Evolutionary conservation across 1,140 invertebrate genomes (phyloP), one percentile per base, ranked within the genome.

Genomic region (Musca vetustissima): DNA sequence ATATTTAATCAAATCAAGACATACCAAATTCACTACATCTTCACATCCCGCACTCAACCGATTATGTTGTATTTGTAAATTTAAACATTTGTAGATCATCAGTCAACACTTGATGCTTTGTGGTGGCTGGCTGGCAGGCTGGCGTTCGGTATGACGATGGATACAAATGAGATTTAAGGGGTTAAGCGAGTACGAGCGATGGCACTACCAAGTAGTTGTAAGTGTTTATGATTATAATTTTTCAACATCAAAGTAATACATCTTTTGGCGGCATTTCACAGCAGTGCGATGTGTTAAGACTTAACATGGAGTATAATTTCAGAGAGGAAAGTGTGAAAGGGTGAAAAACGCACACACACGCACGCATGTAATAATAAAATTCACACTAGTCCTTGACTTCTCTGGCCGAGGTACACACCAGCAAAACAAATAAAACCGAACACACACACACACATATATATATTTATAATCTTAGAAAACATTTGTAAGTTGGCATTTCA

Each of bases 191-290:
- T 57, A 28, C 53, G 15, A 49, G 13, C 4, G n/a, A 49, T 22
- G 24, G 24, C 22, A 25, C 25, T 25, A 14, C 24, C 25, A 57
- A 57, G 53, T 57, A 57, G 53, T 43, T 43, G 36, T 43, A 43
- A 43, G 36, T 43, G 36, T 43, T 43, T 43, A 57, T 57, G 53
- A 57, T 57, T 57, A 57, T 57, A 57, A 57, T 57, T 57, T 57
- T 57, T 57, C 53, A 57, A 57, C 53, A 57, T 57, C 53, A 57
- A 57, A 57, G 53, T 57, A 57, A 57, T 57, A 25, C 24, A 28
- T 57, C 24, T 25, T 57, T 57, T 57, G 49, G n/a, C n/a, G 49
- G 19, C 49, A 13, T 32, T 32, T 32, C 28, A 32, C 28, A 32
- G 28, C 28, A 32, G 28, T 32, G 11, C 1, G 36, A 43, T 43